Evolutionary conservation across 2,113 vertebrate species (phyloP).

Genomic region (Centropus unirufus): DNA sequence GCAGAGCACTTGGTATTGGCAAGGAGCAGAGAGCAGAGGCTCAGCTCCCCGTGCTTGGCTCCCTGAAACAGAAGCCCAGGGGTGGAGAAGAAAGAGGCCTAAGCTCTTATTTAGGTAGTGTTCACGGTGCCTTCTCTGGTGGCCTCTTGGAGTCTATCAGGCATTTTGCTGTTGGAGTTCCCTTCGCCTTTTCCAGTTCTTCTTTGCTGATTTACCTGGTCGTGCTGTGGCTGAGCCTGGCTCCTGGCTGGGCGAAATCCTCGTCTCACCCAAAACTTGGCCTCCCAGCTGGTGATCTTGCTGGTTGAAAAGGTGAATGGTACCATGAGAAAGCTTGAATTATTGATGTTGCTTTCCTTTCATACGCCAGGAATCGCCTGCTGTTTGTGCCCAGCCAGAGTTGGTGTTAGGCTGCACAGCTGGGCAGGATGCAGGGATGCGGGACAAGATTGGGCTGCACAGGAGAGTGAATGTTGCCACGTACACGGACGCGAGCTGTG

Average conservation of each 20-base stretch:
- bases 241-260: not conserved
- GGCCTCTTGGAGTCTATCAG: not conserved
- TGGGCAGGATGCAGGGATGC: too few species aligned
- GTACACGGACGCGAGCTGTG: not conserved
- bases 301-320: conserved; percentile 64
- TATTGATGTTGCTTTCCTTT: conserved; percentile 62
- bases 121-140: not conserved
- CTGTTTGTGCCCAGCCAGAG: not conserved
- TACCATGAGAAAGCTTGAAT: conserved; percentile 58
- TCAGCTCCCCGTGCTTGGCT: not conserved
- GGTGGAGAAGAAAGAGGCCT: not conserved
- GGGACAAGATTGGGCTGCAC: not conserved
- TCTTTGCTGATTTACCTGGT: not conserved
- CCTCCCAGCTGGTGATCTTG: conserved; percentile 47
- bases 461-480: not conserved
- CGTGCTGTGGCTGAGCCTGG: not conserved
- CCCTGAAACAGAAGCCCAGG: not conserved
- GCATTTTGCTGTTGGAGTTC: not conserved
- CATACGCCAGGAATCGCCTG: not conserved
- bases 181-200: not conserved
- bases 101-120: not conserved
- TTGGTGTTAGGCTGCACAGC: not conserved
- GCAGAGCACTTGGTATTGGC: not conserved
- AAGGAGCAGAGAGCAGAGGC: not conserved
- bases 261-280: conserved; percentile 9